Conservation (phyloP, 2,797 vertebrate species). For the Enteromius unitaeniatus region DNA sequence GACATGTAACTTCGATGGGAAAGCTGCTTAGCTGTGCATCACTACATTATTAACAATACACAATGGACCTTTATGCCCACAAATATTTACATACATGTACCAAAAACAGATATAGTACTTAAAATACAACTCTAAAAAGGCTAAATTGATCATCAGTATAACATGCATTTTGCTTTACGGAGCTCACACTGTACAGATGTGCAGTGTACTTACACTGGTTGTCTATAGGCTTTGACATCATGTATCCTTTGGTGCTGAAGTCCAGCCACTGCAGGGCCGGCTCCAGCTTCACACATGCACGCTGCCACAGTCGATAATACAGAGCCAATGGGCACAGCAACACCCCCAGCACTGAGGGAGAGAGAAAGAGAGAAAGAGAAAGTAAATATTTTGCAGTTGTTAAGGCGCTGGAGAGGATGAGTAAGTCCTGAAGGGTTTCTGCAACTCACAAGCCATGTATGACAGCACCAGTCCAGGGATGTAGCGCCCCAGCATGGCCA, state of each 20-base stretch:
- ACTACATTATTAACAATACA: too few relatives aligned
- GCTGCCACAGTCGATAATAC: constrained; percentile 86
- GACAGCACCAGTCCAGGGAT: constrained; percentile 91
- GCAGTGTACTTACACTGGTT: constrained; percentile 85
- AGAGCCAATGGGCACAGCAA: constrained; percentile 89
- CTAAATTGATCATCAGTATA: not conserved
- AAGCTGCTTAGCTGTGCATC: not conserved
- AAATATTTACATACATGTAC: too few relatives aligned
- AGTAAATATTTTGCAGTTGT: constrained; percentile 20
- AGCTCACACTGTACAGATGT: not conserved
- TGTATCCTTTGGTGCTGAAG: constrained; percentile 89
- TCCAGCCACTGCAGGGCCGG: constrained; percentile 92
- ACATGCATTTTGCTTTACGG: not conserved
- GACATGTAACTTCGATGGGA: not conserved
- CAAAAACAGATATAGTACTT: not conserved
- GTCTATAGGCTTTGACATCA: constrained; percentile 90
- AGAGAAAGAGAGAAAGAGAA: not conserved
- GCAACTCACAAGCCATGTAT: constrained; percentile 89
- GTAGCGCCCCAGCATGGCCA: constrained; percentile 88
- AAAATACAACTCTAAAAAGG: not conserved
- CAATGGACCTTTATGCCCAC: too few relatives aligned
- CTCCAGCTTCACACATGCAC: constrained; percentile 81
- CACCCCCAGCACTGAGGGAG: constrained; percentile 78
- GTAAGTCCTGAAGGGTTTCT: not conserved
- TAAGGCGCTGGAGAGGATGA: constrained; percentile 1